Conservation (phyloP, 2,888 invertebrate genomes). For the Diogma glabrata region DNA sequence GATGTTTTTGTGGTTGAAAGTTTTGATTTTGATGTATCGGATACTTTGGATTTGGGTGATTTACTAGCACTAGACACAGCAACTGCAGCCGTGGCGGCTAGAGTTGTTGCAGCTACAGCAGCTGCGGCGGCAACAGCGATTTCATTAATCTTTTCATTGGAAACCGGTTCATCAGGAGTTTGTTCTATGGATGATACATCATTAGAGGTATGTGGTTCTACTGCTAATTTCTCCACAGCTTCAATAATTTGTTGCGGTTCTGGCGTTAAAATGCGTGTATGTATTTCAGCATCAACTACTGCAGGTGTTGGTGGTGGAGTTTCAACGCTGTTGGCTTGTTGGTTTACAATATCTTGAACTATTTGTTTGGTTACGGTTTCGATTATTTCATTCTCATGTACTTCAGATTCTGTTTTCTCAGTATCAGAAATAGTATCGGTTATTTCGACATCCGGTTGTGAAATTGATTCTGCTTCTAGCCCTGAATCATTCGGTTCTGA, state of each 20-base stretch:
- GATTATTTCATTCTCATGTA: too few relatives aligned
- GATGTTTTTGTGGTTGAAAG: not conserved
- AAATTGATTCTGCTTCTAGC: too few relatives aligned
- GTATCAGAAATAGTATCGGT: too few relatives aligned
- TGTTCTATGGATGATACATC: not conserved
- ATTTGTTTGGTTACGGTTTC: too few relatives aligned
- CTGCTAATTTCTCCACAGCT: constrained; percentile 4
- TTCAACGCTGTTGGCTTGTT: not conserved
- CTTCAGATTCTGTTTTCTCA: too few relatives aligned
- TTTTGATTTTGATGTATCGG: not conserved
- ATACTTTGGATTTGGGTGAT: constrained; percentile 10
- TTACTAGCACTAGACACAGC: constrained; percentile 14
- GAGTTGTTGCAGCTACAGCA: constrained; percentile 13
- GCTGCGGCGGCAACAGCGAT: not conserved
- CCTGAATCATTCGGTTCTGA: too few relatives aligned
- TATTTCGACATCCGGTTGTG: too few relatives aligned
- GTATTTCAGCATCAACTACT: not conserved
- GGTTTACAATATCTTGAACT: not conserved
- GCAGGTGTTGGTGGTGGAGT: constrained; percentile 1
- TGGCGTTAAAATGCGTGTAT: not conserved
- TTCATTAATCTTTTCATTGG: not conserved
- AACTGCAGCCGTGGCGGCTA: constrained; percentile 14
- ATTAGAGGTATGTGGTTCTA: not conserved
- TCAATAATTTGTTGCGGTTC: constrained; percentile 7
- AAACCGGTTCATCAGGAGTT: not conserved